These are phyloP conservation scores for Telmatochromis bifrenatus DNA, from an alignment of 2,113 vertebrate species.

Conservation along the genomic window DNA sequence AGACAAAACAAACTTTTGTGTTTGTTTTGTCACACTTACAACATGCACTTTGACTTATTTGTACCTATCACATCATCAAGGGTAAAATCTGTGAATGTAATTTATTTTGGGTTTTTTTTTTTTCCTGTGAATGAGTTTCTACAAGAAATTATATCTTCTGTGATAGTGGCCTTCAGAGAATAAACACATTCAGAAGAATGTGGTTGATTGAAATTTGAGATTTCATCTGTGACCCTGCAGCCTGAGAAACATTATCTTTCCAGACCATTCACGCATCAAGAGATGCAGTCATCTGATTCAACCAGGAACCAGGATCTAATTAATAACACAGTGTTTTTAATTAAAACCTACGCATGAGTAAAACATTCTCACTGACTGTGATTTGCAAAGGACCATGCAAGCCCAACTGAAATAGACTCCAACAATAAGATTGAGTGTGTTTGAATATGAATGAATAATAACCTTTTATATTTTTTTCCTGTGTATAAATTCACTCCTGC, in stretches of 20 bases:
- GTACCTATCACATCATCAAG: neutral
- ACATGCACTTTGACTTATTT: neutral
- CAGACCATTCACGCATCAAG: constrained; percentile 36
- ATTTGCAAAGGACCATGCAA: constrained; percentile 55
- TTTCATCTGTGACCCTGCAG: constrained; percentile 19
- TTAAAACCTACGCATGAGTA: constrained; percentile 59
- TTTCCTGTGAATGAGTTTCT: neutral
- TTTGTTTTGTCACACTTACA: neutral
- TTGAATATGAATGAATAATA: neutral
- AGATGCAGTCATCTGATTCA: constrained; percentile 58
- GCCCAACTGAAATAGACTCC: neutral
- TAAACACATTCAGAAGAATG: neutral
- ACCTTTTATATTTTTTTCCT: neutral
- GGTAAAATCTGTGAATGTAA: neutral
- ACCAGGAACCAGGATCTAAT: constrained; percentile 52
- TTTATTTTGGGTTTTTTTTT: neutral
- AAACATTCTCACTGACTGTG: constrained; percentile 54
- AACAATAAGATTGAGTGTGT: constrained; percentile 4
- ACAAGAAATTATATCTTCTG: neutral
- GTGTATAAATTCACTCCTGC: neutral
- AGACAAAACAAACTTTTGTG: neutral
- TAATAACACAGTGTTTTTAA: constrained; percentile 68
- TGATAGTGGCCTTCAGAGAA: neutral
- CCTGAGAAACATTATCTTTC: constrained; percentile 16
- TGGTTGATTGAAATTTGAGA: constrained; percentile 1